Base-by-base conservation (phyloP, 2,888 invertebrate species). In the Drosophila aldrichi region DNA sequence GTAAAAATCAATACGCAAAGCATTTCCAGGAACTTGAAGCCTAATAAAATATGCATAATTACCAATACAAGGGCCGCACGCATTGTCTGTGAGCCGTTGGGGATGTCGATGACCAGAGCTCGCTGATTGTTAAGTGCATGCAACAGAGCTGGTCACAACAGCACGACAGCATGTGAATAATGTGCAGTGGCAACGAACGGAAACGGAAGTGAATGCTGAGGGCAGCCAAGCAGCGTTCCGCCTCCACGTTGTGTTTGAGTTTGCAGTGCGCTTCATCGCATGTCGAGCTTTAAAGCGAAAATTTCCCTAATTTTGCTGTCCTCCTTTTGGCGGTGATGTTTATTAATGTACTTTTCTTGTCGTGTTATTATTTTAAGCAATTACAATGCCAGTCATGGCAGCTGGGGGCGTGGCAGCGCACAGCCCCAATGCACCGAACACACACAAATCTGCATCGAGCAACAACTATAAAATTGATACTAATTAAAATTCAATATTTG, bases 291-390 rank as follows among this genome's bases (percentile, higher is more conserved):
- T 59, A 59, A 67, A 51, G 46, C 54, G 22, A 57, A 41, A 59
- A 43, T 66, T 49, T 79, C 54, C 79, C 69, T 70, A 72, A 70
- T 70, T 70, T 77, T 48, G 25, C 48, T 51, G 55, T 49, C 43
- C 32, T 58, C 32, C 18, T 43, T 60, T 63, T 41, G 22, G n/a
- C 32, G 25, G 38, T 78, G 79, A 62, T 78, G 88, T 77, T 88
- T 85, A 82, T 84, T 84, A 84, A 84, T 84, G 71, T 73, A 66
- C 78, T 80, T 82, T 82, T 62, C 70, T 71, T 70, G 78, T 80
- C 60, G 65, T 82, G 73, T 82, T 85, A 82, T 79, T 88, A 81
- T 79, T 84, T 88, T 70, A 62, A 69, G 79, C 78, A 88, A 81
- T 88, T 81, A 85, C 81, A 74, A 49, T 72, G 72, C 57, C 67